A percentile compares a stretch with the other conserved stretches of the same genome.
Conservation (phyloP, 2,797 vertebrate species). For the Spinibarbus caldwelli region DNA sequence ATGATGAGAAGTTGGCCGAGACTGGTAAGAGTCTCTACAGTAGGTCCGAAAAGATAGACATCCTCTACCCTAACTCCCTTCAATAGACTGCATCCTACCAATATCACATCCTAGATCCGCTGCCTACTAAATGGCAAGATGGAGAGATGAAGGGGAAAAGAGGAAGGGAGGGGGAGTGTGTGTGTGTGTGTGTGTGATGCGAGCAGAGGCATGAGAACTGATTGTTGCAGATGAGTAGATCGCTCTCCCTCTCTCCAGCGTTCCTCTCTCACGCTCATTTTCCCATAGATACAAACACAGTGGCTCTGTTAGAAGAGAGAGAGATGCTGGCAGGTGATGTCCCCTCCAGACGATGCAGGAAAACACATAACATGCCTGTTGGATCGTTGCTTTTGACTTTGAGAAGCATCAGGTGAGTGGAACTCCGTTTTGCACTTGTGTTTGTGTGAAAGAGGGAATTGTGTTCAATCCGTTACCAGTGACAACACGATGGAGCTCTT, state of each 20-base stretch:
- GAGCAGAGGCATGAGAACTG: slow-evolving; percentile 73
- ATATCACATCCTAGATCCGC: neutral
- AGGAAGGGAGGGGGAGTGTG: slow-evolving; percentile 46
- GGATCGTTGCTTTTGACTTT: slow-evolving; percentile 51
- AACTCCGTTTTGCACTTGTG: slow-evolving; percentile 17
- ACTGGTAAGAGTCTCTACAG: neutral
- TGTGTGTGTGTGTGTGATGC: slow-evolving; percentile 61
- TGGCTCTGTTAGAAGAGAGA: slow-evolving; percentile 1
- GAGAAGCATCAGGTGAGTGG: slow-evolving; percentile 74
- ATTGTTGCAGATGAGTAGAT: slow-evolving; percentile 71
- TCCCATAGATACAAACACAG: slow-evolving; percentile 58
- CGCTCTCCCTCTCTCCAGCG: slow-evolving; percentile 38
- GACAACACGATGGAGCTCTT: slow-evolving; percentile 20
- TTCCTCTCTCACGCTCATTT: slow-evolving; percentile 45
- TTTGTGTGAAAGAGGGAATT: neutral
- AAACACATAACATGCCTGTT: slow-evolving; percentile 29
- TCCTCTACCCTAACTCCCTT: neutral
- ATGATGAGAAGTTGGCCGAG: neutral
- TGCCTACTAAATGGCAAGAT: slow-evolving; percentile 3
- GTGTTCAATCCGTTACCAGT: neutral
- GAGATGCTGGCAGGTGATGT: neutral
- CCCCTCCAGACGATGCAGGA: neutral
- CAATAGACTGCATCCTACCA: neutral
- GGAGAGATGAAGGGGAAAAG: slow-evolving; percentile 57
- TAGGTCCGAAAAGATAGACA: neutral